A percentile compares a stretch with the other conserved stretches of the same genome.
These are phyloP conservation scores for Caenorhabditis remanei DNA, from an alignment of 1,140 invertebrate genomes.

Conservation along the genomic window DNA sequence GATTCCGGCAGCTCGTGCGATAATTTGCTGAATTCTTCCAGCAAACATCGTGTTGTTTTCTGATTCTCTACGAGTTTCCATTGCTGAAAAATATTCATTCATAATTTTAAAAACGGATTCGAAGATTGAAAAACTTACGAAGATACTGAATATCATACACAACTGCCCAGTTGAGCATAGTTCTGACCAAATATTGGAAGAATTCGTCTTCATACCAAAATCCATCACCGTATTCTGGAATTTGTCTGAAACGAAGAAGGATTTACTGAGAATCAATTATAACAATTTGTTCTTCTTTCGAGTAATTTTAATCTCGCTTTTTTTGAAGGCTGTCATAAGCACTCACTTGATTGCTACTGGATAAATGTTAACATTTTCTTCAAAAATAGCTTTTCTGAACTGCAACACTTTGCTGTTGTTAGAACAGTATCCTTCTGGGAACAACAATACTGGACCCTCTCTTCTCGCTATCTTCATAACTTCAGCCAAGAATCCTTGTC, in stretches of 20 bases:
- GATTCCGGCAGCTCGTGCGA: slow-evolving; percentile 53
- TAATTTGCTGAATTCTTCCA: slow-evolving; percentile 41
- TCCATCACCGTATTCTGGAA: slow-evolving; percentile 52
- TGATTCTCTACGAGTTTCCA: slow-evolving; percentile 28
- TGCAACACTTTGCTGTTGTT: slow-evolving; percentile 64
- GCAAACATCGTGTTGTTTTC: slow-evolving; percentile 45
- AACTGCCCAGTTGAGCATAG: slow-evolving; percentile 63
- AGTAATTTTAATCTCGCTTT: background rate
- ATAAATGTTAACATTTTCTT: slow-evolving; percentile 64
- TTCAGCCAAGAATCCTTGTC: slow-evolving; percentile 53
- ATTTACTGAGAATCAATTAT: background rate
- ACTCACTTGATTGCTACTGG: slow-evolving; percentile 62
- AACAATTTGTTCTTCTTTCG: too few species aligned
- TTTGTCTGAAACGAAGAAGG: slow-evolving; percentile 53
- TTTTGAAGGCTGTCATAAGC: too few species aligned
- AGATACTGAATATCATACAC: slow-evolving; percentile 64
- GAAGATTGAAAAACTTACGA: background rate
- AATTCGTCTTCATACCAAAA: slow-evolving; percentile 65
- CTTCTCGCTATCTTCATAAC: slow-evolving; percentile 55
- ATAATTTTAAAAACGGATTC: too few species aligned
- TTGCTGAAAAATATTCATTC: background rate
- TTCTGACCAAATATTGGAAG: slow-evolving; percentile 54
- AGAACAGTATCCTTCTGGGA: slow-evolving; percentile 66
- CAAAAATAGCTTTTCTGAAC: slow-evolving; percentile 66
- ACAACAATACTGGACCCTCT: slow-evolving; percentile 61